phyloP scores from a whole-genome alignment of 2,113 vertebrate species.

The Ochotona princeps region DNA sequence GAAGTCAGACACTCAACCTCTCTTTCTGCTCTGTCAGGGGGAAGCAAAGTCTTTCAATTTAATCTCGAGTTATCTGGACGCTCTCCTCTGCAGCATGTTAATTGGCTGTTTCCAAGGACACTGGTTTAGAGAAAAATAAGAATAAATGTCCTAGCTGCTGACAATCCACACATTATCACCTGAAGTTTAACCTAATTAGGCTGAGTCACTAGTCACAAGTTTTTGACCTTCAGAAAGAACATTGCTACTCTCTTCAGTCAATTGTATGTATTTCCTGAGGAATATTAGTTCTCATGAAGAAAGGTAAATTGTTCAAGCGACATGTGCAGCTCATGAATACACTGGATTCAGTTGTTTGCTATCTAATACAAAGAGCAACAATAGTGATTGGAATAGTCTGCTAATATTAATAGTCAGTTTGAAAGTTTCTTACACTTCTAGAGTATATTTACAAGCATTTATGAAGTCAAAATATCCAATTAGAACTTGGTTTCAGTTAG shows the following conservation, averaged over 20 bases:
- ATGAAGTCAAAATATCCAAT: neutral
- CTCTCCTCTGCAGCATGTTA: constrained; percentile 74
- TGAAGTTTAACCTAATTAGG: constrained; percentile 79
- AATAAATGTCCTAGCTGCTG: constrained; percentile 66
- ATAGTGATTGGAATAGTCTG: neutral
- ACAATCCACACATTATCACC: constrained; percentile 76
- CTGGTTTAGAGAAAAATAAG: constrained; percentile 61
- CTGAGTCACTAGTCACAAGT: constrained; percentile 61
- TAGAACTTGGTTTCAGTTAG: neutral
- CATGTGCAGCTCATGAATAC: neutral
- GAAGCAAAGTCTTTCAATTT: constrained; percentile 69
- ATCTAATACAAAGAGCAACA: neutral
- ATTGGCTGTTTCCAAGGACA: constrained; percentile 78
- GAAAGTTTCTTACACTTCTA: neutral
- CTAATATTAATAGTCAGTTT: neutral
- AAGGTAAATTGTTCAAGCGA: constrained; percentile 13
- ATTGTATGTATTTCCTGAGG: constrained; percentile 44
- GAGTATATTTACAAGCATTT: neutral
- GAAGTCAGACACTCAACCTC: constrained; percentile 60
- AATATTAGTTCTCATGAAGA: constrained; percentile 35
- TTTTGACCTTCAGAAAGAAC: constrained; percentile 74
- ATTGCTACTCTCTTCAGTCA: constrained; percentile 42
- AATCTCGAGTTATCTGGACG: constrained; percentile 63
- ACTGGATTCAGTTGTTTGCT: neutral
- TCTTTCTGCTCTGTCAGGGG: constrained; percentile 57